Evolutionary conservation across 2,113 vertebrate genomes (phyloP).

Genomic region (Alouatta palliata): DNA sequence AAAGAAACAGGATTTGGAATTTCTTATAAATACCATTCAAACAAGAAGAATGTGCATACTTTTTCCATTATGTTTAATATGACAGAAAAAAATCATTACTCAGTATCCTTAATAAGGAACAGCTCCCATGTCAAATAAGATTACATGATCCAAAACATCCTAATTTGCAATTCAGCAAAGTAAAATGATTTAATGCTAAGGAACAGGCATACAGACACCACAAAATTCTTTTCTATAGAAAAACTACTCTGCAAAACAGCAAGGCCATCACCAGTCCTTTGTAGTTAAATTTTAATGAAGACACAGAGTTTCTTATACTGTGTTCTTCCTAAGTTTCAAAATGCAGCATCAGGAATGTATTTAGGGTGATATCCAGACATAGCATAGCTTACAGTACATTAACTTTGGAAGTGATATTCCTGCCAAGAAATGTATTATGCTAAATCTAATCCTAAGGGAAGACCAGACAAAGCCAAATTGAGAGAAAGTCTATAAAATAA

Average conservation of each 20-base stretch:
- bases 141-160: not conserved
- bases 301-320: not conserved
- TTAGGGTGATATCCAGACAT: slow-evolving; percentile 19
- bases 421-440: slow-evolving; percentile 8
- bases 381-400: not conserved
- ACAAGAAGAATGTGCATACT: not conserved
- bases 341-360: not conserved
- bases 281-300: slow-evolving; percentile 51
- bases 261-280: not conserved
- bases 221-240: slow-evolving; percentile 17
- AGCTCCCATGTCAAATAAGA: not conserved
- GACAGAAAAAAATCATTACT: not conserved
- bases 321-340: slow-evolving; percentile 53
- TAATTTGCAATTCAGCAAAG: not conserved
- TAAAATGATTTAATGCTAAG: slow-evolving; percentile 6
- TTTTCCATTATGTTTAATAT: not conserved
- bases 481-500: slow-evolving; percentile 11
- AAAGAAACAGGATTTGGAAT: not conserved
- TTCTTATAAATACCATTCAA: not conserved
- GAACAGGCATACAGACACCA: not conserved
- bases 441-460: slow-evolving; percentile 9
- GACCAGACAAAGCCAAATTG: slow-evolving; percentile 31
- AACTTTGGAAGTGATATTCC: not conserved
- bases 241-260: slow-evolving; percentile 19
- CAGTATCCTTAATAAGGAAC: not conserved